Conservation (phyloP, 2,888 invertebrate genomes). For the Tigriopus californicus region DNA sequence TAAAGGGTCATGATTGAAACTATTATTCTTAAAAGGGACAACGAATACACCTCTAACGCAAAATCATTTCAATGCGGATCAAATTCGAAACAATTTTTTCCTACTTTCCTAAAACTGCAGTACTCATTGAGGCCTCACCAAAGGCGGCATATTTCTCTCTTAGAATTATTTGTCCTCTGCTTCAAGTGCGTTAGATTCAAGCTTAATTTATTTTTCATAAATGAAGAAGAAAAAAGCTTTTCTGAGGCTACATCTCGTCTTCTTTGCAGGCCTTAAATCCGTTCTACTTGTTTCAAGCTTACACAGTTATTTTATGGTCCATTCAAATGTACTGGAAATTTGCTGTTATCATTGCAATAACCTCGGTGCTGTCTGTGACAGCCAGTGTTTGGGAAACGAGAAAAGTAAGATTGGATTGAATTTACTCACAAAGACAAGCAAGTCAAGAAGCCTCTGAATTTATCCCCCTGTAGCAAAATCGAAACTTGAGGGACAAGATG, state of each 20-base stretch:
- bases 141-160: no score
- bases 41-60: no score
- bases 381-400: slow-evolving; percentile 24
- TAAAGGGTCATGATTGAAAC: not conserved
- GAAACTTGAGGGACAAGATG: slow-evolving; percentile 29
- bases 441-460: not conserved
- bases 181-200: not conserved
- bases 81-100: no score
- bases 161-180: no score
- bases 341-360: slow-evolving; percentile 27
- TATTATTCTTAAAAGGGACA: slow-evolving; percentile 6
- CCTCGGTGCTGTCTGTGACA: slow-evolving; percentile 25
- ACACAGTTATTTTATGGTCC: slow-evolving; percentile 30
- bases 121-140: no score
- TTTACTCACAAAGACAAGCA: no score
- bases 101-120: no score
- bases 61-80: not conserved
- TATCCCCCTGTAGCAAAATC: slow-evolving; percentile 27
- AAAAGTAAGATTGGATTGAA: slow-evolving; percentile 21
- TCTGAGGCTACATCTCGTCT: slow-evolving; percentile 9
- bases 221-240: no score
- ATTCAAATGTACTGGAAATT: slow-evolving; percentile 30
- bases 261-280: slow-evolving; percentile 28
- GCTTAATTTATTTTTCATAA: no score
- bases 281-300: slow-evolving; percentile 33